A percentile compares a stretch with the other conserved stretches of the same genome.
Evolutionary conservation across 2,797 vertebrate species (phyloP).

Genomic region (Dendrocincla tyrannina): DNA sequence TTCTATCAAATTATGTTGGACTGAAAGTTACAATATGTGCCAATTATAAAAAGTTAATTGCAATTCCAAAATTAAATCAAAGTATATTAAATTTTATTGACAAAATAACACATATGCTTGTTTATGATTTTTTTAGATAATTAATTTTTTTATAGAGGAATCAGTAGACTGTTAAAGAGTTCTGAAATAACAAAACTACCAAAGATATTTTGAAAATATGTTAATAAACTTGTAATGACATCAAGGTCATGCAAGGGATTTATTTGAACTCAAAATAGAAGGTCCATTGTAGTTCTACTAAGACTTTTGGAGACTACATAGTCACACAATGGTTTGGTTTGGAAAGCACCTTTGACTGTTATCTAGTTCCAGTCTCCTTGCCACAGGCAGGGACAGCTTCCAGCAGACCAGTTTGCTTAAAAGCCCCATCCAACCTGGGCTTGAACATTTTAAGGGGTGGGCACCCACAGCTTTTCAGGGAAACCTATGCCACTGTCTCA

Average conservation of each 20-base stretch:
- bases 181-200: neutral
- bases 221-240: neutral
- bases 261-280: neutral
- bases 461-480: neutral
- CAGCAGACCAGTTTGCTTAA: neutral
- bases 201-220: neutral
- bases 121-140: neutral
- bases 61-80: slow-evolving; percentile 34
- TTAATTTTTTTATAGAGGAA: neutral
- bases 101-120: neutral
- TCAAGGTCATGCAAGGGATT: neutral
- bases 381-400: neutral
- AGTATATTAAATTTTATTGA: slow-evolving; percentile 10
- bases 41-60: slow-evolving; percentile 30
- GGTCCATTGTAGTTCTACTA: neutral
- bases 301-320: neutral
- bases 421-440: neutral
- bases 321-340: neutral
- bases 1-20: neutral
- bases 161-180: neutral
- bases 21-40: neutral
- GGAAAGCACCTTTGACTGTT: neutral
- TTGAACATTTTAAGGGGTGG: neutral
- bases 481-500: neutral
- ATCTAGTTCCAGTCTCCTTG: neutral